These are phyloP conservation scores for Anguilla marmorata DNA, from an alignment of 2,797 vertebrate species.

Conservation along the genomic window DNA sequence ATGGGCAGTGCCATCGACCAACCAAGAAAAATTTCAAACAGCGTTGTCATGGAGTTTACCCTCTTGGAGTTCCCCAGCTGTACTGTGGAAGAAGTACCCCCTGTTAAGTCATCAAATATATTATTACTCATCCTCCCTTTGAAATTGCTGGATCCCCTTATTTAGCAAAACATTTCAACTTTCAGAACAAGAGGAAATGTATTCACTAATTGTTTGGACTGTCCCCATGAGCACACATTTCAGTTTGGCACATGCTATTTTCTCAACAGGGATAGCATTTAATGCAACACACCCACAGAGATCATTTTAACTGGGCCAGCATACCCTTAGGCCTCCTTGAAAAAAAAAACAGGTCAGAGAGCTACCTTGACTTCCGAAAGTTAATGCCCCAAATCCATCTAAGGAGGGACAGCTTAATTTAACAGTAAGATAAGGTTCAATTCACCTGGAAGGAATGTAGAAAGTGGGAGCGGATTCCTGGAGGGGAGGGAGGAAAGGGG, in stretches of 20 bases:
- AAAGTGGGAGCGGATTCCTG: slow-evolving; percentile 40
- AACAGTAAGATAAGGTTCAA: slow-evolving; percentile 36
- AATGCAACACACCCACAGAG: slow-evolving; percentile 23
- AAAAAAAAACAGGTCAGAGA: slow-evolving; percentile 38
- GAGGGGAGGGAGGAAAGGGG: slow-evolving; percentile 27
- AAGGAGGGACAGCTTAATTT: slow-evolving; percentile 40
- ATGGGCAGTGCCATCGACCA: neutral
- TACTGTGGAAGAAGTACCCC: neutral
- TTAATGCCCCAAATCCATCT: slow-evolving; percentile 45
- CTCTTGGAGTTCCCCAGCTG: neutral
- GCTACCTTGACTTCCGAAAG: slow-evolving; percentile 57
- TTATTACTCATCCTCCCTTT: neutral
- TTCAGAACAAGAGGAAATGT: neutral
- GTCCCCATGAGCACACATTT: neutral
- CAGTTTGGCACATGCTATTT: neutral
- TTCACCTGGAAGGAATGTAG: slow-evolving; percentile 45
- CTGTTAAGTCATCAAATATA: neutral
- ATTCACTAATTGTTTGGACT: neutral
- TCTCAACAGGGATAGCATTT: slow-evolving; percentile 8
- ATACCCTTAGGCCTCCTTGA: slow-evolving; percentile 34
- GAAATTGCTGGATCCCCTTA: neutral
- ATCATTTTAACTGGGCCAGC: slow-evolving; percentile 30
- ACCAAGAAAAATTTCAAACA: neutral
- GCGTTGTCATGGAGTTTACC: neutral
- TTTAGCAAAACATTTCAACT: neutral